Evolutionary conservation across 2,113 vertebrate species (phyloP), one percentile per base, ranked within the genome.

Genomic region (Actenoides hombroni): DNA sequence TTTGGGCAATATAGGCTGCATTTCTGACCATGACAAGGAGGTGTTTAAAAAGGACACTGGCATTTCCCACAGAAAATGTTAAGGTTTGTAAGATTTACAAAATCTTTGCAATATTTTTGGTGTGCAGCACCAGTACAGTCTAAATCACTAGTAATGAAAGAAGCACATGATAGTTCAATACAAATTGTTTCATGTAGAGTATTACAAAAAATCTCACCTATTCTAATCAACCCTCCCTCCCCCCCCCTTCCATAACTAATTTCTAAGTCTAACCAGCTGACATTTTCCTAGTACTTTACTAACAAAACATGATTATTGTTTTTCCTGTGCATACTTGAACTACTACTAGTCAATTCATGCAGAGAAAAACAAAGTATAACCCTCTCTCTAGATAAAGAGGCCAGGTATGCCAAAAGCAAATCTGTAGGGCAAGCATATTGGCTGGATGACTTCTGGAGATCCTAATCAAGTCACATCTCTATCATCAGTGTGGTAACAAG

Each of bases 11-110:
- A 63, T 5, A 75, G 86, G 78, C 82, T 79, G 86, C 44, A 83
- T 84, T 95, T 92, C 73, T 93, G 71, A 93, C 69, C 42, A 64
- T 5, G 77, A n/a, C 23, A 88, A 57, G 71, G 57, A 94, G 70
- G 63, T 69, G 56, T 75, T 76, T 63, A 16, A 82, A 86, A 92
- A 86, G 33, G 68, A 86, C 33, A 59, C 11, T 51, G 31, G 40
- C 40, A 65, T 92, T 90, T 85, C 67, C 76, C 71, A 91, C 40
- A 88, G 26, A 94, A 92, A 97, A 86, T 12, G 15, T 95, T 89
- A 86, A 92, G 85, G 80, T 97, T 97, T 97, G 92, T 91, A 94
- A 93, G 88, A 95, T 70, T 92, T 94, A 97, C 97, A 97, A 91
- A 95, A 97, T 90, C 89, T 89, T 87, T 74, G 78, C 59, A 83